Base-by-base conservation (phyloP, 2,797 vertebrate species). In the Macrochelys suwanniensis region DNA sequence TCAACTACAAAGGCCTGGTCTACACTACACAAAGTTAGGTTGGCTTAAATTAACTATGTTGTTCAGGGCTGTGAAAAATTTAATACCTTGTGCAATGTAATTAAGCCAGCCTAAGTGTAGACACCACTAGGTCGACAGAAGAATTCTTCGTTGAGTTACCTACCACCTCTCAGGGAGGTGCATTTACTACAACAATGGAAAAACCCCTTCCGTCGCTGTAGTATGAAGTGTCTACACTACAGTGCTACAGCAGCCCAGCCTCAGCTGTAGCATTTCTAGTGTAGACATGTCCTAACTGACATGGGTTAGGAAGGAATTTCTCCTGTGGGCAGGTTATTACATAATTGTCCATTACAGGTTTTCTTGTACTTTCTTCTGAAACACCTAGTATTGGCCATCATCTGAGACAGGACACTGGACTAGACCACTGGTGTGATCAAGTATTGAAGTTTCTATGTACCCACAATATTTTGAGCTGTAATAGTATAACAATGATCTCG, bases 291-390 rank as follows among this genome's bases (percentile, higher is more conserved):
- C 19, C 65, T 68, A 71, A 71, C 37, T 71, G 33, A 68, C 61
- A 8, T 16, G 61, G 61, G n/a, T 37, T 68, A 68, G 61, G 61
- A n/a, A 68, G 31, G n/a, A 68, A 68, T 68, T 68, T 3, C 4
- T 37, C 47, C 33, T 21, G 80, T 59, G 10, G 9, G 26, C 25
- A 78, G 51, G 5, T 13, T 82, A 15, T 54, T 42, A 78, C 3
- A 84, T 23, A 92, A 87, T n/a, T 91, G 16, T 9, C 15, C 50
- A 61, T 90, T 89, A 93, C 26, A 76, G 0, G 65, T 33, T 10
- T 42, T 59, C 12, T 16, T 1, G 0, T 68, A 42, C 7, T 28
- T 47, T 89, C 37, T 91, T 82, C 84, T 84, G 82, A 90, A 80
- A 68, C 11, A 53, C 3, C 12, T 42, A 57, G 33, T 3, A 50